Conservation (phyloP, 2,113 vertebrate species). For the Etheostoma cragini region DNA sequence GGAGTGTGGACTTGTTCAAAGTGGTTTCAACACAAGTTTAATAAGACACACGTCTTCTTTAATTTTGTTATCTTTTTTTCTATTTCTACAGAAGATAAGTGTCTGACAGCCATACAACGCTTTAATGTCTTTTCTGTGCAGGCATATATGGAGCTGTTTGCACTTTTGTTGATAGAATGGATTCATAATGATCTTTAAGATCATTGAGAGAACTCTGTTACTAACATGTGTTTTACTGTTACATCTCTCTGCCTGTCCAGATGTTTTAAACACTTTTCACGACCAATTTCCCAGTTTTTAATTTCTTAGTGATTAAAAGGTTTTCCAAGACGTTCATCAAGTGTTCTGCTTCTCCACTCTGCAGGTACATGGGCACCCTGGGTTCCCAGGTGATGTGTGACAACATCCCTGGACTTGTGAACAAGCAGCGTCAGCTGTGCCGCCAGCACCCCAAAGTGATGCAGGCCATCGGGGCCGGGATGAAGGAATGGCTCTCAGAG, state of each 20-base stretch:
- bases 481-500: slow-evolving; percentile 92
- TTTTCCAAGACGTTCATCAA: not conserved
- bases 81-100: not conserved
- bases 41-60: not conserved
- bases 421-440: slow-evolving; percentile 94
- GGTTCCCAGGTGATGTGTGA: slow-evolving; percentile 96
- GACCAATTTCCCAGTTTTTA: not conserved
- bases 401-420: slow-evolving; percentile 95
- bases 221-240: not conserved
- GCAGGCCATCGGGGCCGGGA: slow-evolving; percentile 91
- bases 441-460: slow-evolving; percentile 91
- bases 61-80: not conserved
- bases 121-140: not conserved
- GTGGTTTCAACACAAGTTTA: slow-evolving; percentile 19
- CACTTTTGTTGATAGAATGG: not conserved
- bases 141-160: not conserved
- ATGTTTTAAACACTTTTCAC: not conserved
- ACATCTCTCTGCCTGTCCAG: not conserved
- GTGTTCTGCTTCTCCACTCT: not conserved
- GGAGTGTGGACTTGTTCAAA: slow-evolving; percentile 31
- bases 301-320: not conserved
- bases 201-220: not conserved
- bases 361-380: slow-evolving; percentile 90
- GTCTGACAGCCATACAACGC: not conserved
- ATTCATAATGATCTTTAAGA: not conserved